phyloP scores from a whole-genome alignment of 2,888 invertebrate genomes.

The Tyria jacobaeae region DNA sequence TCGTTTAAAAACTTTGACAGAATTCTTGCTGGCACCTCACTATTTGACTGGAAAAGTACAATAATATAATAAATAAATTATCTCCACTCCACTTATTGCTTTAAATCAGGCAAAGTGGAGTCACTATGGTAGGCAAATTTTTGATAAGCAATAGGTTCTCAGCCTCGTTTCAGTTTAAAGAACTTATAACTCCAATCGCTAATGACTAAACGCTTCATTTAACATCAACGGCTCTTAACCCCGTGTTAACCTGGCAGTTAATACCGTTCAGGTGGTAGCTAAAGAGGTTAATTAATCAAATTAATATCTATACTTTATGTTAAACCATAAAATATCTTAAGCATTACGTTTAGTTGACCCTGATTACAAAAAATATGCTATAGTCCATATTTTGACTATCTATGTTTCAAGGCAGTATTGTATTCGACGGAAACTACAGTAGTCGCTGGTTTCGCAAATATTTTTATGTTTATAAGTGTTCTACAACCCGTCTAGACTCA shows the following conservation, averaged over 20 bases:
- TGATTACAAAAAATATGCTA: constrained; percentile 1
- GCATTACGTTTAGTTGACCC: neutral
- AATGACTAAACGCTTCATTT: constrained; percentile 17
- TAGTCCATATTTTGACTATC: too few relatives aligned
- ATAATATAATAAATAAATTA: too few relatives aligned
- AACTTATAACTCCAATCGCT: constrained; percentile 36
- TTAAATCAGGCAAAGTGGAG: too few relatives aligned
- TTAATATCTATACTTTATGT: neutral
- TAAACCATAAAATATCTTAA: neutral
- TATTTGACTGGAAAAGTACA: too few relatives aligned
- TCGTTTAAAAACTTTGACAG: too few relatives aligned
- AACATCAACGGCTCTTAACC: constrained; percentile 37
- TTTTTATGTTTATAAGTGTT: too few relatives aligned
- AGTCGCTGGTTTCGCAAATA: too few relatives aligned
- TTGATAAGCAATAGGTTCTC: constrained; percentile 1
- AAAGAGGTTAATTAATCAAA: constrained; percentile 13
- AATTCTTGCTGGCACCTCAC: too few relatives aligned
- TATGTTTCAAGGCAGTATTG: too few relatives aligned
- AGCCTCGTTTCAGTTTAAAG: constrained; percentile 10
- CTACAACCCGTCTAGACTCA: too few relatives aligned
- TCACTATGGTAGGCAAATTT: too few relatives aligned
- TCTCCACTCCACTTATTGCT: neutral
- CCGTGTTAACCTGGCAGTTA: constrained; percentile 24
- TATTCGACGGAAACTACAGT: too few relatives aligned
- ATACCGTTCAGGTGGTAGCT: constrained; percentile 16